phyloP scores from a whole-genome alignment of 2,888 invertebrate species.

The Chrysolina oricalcia region DNA sequence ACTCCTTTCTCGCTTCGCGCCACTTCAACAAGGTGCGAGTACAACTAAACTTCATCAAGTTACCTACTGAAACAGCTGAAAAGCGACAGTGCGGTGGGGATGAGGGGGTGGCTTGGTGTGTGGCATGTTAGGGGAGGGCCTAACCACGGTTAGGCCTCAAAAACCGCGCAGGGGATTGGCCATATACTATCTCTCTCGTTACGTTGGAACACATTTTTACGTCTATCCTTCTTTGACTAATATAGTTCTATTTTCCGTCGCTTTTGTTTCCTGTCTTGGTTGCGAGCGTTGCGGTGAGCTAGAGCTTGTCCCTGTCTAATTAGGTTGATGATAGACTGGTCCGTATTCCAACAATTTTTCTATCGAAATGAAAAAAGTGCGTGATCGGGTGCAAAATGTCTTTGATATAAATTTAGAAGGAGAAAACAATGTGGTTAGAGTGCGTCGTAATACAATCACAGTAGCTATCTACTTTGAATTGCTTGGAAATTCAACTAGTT shows the following conservation, averaged over 20 bases:
- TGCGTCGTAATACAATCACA: too few species aligned
- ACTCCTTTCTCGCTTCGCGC: not conserved
- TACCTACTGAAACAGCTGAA: constrained; percentile 59
- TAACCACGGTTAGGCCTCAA: constrained; percentile 73
- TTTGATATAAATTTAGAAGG: too few species aligned
- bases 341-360: constrained; percentile 44
- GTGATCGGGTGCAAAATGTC: too few species aligned
- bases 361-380: constrained; percentile 19
- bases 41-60: constrained; percentile 50
- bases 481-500: too few species aligned
- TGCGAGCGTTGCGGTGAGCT: constrained; percentile 35
- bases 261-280: constrained; percentile 46
- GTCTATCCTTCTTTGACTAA: constrained; percentile 49
- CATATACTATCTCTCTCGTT: constrained; percentile 64
- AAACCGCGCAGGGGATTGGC: constrained; percentile 73
- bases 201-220: constrained; percentile 52
- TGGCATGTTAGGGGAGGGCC: constrained; percentile 72
- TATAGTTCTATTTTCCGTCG: constrained; percentile 46
- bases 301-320: constrained; percentile 53
- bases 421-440: too few species aligned
- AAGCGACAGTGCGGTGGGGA: constrained; percentile 56
- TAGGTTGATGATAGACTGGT: constrained; percentile 50
- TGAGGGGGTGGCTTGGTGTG: constrained; percentile 68
- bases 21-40: constrained; percentile 29
- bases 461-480: too few species aligned